Evolutionary conservation across 2,113 vertebrate species (phyloP).

Genomic region (Halcyon senegalensis): DNA sequence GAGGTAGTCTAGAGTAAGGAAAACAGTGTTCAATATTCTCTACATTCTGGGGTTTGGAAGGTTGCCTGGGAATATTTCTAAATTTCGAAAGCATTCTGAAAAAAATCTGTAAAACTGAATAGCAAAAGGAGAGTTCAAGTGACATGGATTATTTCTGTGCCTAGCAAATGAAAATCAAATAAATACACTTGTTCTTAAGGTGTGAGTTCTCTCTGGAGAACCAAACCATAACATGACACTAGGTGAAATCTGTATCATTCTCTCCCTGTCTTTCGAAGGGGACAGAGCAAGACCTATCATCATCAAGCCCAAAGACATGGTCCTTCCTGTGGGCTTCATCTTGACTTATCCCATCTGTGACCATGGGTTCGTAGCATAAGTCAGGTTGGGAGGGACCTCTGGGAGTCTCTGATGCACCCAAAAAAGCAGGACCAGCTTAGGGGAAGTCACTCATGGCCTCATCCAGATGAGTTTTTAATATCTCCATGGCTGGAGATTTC

Average conservation of each 20-base stretch:
- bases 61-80: slow-evolving; percentile 21
- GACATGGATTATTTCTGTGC: not conserved
- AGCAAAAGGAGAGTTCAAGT: not conserved
- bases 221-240: not conserved
- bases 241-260: not conserved
- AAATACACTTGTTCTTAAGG: not conserved
- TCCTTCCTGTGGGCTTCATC: not conserved
- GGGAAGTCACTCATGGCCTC: not conserved
- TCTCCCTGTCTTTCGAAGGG: not conserved
- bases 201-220: not conserved
- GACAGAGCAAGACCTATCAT: not conserved
- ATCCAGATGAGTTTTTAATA: not conserved
- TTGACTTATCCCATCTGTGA: not conserved
- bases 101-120: not conserved
- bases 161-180: not conserved
- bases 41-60: slow-evolving; percentile 29
- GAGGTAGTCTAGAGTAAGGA: not conserved
- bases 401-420: not conserved
- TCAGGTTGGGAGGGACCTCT: not conserved
- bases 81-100: slow-evolving; percentile 17
- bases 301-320: not conserved
- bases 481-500: not conserved
- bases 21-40: not conserved
- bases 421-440: not conserved
- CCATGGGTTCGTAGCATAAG: not conserved